phyloP scores from a whole-genome alignment of 1,140 invertebrate species.

The Drosophila auraria region DNA sequence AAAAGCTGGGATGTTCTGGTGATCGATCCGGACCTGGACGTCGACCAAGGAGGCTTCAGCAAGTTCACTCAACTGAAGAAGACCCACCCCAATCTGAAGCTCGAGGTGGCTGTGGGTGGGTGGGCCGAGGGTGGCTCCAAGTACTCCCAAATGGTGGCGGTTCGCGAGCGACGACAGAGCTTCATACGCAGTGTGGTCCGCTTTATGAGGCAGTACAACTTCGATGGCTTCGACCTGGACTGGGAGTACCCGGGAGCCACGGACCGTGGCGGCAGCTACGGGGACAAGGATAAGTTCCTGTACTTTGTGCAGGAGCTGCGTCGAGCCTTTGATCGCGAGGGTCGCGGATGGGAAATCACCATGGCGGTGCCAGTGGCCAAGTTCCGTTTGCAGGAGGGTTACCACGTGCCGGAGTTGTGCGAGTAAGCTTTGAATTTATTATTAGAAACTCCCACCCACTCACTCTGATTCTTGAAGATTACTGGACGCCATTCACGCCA shows the following conservation, averaged over 20 bases:
- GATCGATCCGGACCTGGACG: conserved; percentile 93
- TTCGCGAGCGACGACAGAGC: conserved; percentile 88
- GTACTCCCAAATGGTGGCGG: conserved; percentile 92
- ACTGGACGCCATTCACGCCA: conserved; percentile 93
- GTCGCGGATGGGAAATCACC: conserved; percentile 93
- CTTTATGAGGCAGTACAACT: conserved; percentile 91
- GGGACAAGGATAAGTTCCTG: conserved; percentile 93
- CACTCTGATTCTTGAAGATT: conserved; percentile 45
- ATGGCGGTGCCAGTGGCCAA: conserved; percentile 95
- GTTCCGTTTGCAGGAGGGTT: conserved; percentile 93
- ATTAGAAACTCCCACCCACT: too few relatives aligned
- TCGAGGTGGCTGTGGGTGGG: conserved; percentile 93
- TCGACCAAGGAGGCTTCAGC: conserved; percentile 91
- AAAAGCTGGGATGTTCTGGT: conserved; percentile 91
- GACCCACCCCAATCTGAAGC: conserved; percentile 91
- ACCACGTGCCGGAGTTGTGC: conserved; percentile 95
- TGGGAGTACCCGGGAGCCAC: conserved; percentile 95
- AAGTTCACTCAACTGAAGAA: conserved; percentile 92
- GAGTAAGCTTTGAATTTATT: conserved; percentile 87
- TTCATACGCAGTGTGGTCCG: conserved; percentile 92
- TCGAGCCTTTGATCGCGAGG: conserved; percentile 90
- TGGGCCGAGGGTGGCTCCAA: conserved; percentile 95
- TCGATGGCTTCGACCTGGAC: conserved; percentile 94
- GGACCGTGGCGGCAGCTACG: conserved; percentile 92
- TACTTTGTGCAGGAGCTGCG: conserved; percentile 93